These are phyloP conservation scores for Phalacrocorax pelagicus DNA, from an alignment of 2,113 vertebrate species.

Conservation along the genomic window DNA sequence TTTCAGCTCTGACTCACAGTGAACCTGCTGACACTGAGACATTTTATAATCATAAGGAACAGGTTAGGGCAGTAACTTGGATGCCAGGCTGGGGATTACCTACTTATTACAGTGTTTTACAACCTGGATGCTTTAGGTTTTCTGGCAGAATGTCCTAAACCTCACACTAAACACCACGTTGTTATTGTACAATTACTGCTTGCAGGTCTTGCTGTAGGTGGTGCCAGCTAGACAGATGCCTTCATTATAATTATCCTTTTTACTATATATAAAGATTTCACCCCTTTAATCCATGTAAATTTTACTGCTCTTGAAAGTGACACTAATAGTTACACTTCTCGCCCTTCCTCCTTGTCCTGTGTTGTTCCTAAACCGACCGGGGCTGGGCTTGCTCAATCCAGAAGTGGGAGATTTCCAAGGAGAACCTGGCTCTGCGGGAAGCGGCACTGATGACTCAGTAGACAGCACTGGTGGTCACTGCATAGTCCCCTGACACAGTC, in stretches of 20 bases:
- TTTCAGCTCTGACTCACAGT: conserved; percentile 87
- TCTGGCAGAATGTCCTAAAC: conserved; percentile 80
- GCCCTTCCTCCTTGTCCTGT: not conserved
- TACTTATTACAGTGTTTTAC: conserved; percentile 77
- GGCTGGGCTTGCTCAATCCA: not conserved
- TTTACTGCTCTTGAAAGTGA: conserved; percentile 53
- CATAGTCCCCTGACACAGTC: not conserved
- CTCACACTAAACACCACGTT: conserved; percentile 84
- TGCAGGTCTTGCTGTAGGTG: conserved; percentile 78
- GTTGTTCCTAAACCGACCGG: not conserved
- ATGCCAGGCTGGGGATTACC: conserved; percentile 71
- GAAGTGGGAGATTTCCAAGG: not conserved
- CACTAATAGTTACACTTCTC: conserved; percentile 23
- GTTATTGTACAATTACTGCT: conserved; percentile 85
- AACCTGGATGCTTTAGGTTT: conserved; percentile 75
- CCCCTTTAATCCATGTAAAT: conserved; percentile 60
- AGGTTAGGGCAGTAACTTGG: conserved; percentile 78
- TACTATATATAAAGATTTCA: conserved; percentile 68
- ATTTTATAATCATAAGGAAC: conserved; percentile 80
- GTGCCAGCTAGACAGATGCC: conserved; percentile 86
- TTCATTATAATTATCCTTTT: conserved; percentile 72
- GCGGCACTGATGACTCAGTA: not conserved
- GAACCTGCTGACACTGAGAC: conserved; percentile 82
- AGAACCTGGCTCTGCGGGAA: not conserved
- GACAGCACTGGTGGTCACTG: not conserved